Base-by-base conservation (phyloP, 2,888 invertebrate species). In the Matsumyia berberina region DNA sequence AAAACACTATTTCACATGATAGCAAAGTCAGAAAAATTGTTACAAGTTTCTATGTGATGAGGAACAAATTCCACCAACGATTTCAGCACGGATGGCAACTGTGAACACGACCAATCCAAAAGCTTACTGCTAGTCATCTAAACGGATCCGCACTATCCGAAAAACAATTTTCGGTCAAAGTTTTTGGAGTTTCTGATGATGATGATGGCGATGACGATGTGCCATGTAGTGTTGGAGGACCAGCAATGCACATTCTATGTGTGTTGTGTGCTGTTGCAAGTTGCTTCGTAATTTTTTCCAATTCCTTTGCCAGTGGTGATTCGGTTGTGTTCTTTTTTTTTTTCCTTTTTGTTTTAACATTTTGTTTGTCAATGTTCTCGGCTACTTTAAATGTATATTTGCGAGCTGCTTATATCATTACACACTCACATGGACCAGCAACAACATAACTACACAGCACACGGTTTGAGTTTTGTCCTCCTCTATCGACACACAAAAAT, bases 41-140 rank as follows among this genome's bases (percentile, higher is more conserved):
- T 57, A 70, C 62, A 57, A 69, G 55, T 79, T 73, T 58, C 46
- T 70, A 51, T 64, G 11, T 11, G 5, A 15, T 11, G 11, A 19
- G 19, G 11, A 46, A 11, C 2, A 37, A 35, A 39, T 67, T 17
- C 37, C 60, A 44, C 31, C 17, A 67, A 77, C 42, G 60, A 24
- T 77, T 24, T 77, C 51, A 46, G 39, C 51, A 62, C 83, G 83
- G 83, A 83, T 83, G 78, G 79, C 73, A 83, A 83, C 62, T 79
- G 67, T 62, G 83, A 73, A 89, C 91, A 91, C 91, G 90, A 90
- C 91, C 91, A 91, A 90, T 90, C 89, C 90, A 90, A 90, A 90
- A 91, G 91, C 91, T 90, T 89, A 90, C 91, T 91, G 91, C 90
- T 91, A 90, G 91, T 91, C 91, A 90, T 91, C 91, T 91, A 91